These are phyloP conservation scores for Helostoma temminkii DNA, from an alignment of 2,797 vertebrate species.

Conservation along the genomic window DNA sequence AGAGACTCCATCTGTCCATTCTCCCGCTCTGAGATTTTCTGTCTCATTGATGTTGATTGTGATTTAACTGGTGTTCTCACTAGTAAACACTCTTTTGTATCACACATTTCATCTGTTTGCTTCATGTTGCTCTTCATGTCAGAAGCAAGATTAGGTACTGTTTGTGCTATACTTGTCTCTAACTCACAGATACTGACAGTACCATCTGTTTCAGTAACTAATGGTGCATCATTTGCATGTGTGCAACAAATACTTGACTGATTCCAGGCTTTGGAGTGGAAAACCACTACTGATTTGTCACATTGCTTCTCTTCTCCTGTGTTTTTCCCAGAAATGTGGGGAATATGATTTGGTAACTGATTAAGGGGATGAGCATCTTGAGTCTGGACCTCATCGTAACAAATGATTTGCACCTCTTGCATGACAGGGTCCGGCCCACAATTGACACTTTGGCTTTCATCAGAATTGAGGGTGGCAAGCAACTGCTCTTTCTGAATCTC, in stretches of 20 bases:
- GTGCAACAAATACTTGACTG: conserved; percentile 4
- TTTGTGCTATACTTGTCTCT: conserved; percentile 11
- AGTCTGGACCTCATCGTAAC: conserved; percentile 10
- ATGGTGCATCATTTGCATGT: not conserved
- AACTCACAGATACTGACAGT: conserved; percentile 8
- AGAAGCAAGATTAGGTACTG: not conserved
- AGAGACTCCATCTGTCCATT: not conserved
- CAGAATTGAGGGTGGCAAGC: not conserved
- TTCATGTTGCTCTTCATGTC: not conserved
- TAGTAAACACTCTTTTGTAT: conserved; percentile 5
- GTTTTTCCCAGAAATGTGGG: conserved; percentile 9
- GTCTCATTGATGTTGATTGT: not conserved
- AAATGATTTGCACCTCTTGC: not conserved
- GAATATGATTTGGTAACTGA: not conserved
- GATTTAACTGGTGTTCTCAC: not conserved
- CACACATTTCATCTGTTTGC: conserved; percentile 19
- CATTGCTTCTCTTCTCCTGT: not conserved
- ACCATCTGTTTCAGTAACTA: not conserved
- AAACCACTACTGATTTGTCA: conserved; percentile 1
- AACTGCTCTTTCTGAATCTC: not conserved
- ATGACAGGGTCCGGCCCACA: not conserved
- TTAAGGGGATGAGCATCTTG: conserved; percentile 1
- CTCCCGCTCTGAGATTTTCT: conserved; percentile 18
- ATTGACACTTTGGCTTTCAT: conserved; percentile 1
- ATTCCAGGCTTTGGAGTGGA: conserved; percentile 3